These are phyloP conservation scores for Pogonocherus hispidulus DNA, from an alignment of 2,888 invertebrate species.

Conservation along the genomic window DNA sequence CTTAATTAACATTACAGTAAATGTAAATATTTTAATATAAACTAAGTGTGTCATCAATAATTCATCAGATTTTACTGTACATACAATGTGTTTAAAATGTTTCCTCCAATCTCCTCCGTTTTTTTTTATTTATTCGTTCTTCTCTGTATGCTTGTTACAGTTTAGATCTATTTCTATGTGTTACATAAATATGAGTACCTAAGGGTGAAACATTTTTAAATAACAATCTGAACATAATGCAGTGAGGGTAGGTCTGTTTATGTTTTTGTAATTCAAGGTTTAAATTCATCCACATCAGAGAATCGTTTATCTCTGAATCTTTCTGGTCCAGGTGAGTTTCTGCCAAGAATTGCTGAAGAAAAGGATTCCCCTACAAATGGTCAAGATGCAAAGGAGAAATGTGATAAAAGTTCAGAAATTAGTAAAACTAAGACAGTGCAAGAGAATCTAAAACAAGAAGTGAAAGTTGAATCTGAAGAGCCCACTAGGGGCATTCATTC, in stretches of 20 bases:
- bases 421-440: slow-evolving; percentile 33
- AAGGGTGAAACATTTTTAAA: neutral
- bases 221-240: neutral
- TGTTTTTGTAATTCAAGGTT: slow-evolving; percentile 38
- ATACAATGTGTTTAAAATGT: too few relatives aligned
- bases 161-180: too few relatives aligned
- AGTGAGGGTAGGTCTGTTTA: neutral
- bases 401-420: slow-evolving; percentile 38
- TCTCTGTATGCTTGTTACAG: neutral
- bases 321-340: slow-evolving; percentile 72
- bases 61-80: too few relatives aligned
- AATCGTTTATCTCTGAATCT: slow-evolving; percentile 68
- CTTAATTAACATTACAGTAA: too few relatives aligned
- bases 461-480: neutral
- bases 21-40: too few relatives aligned
- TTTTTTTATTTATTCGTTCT: too few relatives aligned
- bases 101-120: too few relatives aligned
- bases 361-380: slow-evolving; percentile 84
- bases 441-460: slow-evolving; percentile 19
- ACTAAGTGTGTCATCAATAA: too few relatives aligned
- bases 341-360: slow-evolving; percentile 90
- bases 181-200: too few relatives aligned
- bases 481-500: neutral
- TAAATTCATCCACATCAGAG: slow-evolving; percentile 51
- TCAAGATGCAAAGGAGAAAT: slow-evolving; percentile 52